These are phyloP conservation scores for Megamerina dolium DNA, from an alignment of 2,888 invertebrate species.

Conservation along the genomic window DNA sequence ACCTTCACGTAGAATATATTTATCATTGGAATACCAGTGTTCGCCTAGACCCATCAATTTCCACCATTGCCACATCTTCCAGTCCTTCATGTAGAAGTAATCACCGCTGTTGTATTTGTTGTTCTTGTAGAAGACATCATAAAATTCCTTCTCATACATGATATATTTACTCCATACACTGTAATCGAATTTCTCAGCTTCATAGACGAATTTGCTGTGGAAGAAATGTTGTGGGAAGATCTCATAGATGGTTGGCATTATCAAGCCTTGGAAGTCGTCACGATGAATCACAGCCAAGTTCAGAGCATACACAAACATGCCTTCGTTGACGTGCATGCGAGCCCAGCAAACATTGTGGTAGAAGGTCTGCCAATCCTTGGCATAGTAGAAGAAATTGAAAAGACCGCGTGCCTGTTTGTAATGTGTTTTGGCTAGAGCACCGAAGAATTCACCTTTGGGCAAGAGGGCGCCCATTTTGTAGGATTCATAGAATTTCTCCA, in stretches of 20 bases:
- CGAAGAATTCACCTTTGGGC: constrained; percentile 54
- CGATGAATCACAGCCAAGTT: constrained; percentile 61
- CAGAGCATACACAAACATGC: constrained; percentile 60
- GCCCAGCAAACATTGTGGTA: no score
- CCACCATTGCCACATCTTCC: constrained; percentile 32
- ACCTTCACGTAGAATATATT: constrained; percentile 36
- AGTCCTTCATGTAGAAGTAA: constrained; percentile 26
- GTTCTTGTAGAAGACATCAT: constrained; percentile 24
- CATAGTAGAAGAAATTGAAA: constrained; percentile 59
- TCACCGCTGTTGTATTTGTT: constrained; percentile 14
- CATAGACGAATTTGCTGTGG: constrained; percentile 59
- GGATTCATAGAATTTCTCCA: constrained; percentile 26
- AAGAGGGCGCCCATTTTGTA: constrained; percentile 46
- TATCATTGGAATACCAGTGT: constrained; percentile 25
- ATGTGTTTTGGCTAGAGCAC: constrained; percentile 50
- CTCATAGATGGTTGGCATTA: constrained; percentile 67
- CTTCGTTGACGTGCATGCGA: constrained; percentile 61
- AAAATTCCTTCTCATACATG: constrained; percentile 34
- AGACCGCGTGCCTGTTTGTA: constrained; percentile 53
- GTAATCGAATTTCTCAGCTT: constrained; percentile 55
- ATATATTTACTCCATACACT: constrained; percentile 46
- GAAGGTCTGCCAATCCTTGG: no score
- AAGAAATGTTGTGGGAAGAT: constrained; percentile 65
- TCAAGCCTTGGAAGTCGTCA: constrained; percentile 57
- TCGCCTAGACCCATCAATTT: constrained; percentile 31